Base-by-base conservation (phyloP, 2,797 vertebrate species). In the Rhodeus uyekii region DNA sequence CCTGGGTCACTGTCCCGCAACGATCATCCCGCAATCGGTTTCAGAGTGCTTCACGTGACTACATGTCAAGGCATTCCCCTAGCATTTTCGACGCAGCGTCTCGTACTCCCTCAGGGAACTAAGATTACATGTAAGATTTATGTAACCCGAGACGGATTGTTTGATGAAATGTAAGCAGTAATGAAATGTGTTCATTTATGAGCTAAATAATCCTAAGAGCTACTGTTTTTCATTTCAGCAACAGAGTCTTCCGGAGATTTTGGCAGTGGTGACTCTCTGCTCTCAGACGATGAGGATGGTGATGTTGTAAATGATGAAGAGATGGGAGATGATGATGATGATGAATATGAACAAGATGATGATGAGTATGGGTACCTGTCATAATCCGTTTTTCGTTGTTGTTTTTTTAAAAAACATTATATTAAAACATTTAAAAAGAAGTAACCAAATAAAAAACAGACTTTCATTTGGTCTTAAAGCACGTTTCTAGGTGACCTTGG, bases 161-260 rank as follows among this genome's bases (percentile, higher is more conserved):
- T n/a, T n/a, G n/a, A n/a, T n/a, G n/a, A n/a, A n/a, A n/a, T n/a
- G n/a, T n/a, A n/a, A n/a, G n/a, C n/a, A n/a, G n/a, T n/a, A 10
- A 46, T 5, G 16, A 46, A 32, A 19, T 46, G 24, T 5, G 9
- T 71, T 48, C 0, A 71, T 48, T 71, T 36, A 7, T 22, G 29
- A 50, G 69, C 27, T 48, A 22, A 6, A 50, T 46, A 44, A 29
- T 76, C 0, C 61, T 32, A 61, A 46, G 16, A 61, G 27, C 18
- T 46, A 3, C 38, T 44, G 32, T 44, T 61, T 42, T 29, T 8
- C 27, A 12, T 24, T 19, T 84, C 94, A 0, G 95, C 96, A 83
- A 76, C 95, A 88, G 97, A 99, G 88, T 95, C 95, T 46, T 99
- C 97, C 0, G 97, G 97, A 84, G 97, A 99, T 92, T 96, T 96